Evolutionary conservation across 53 echinoderm and acorn worm genomes (phyloP).

Genomic region (Echinarachnius parma): DNA sequence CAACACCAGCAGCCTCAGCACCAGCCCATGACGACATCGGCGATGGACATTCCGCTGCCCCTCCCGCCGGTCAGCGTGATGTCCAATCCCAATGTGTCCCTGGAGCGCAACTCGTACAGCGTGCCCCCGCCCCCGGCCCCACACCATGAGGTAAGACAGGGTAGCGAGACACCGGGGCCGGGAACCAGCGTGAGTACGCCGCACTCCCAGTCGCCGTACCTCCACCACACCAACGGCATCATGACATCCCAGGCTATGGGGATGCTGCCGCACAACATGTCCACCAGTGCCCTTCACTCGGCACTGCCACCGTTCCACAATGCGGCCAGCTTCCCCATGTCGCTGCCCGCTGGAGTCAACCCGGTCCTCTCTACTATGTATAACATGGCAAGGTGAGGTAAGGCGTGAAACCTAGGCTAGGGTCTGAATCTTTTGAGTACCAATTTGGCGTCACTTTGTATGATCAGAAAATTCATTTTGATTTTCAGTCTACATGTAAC

Average conservation of each 20-base stretch:
- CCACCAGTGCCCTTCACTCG: constrained; percentile 25
- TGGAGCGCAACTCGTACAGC: constrained; percentile 41
- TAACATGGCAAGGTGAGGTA: constrained; percentile 41
- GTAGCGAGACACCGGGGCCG: constrained; percentile 40
- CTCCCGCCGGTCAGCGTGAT: constrained; percentile 37
- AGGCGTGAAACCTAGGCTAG: too few relatives aligned
- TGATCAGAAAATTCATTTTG: too few relatives aligned
- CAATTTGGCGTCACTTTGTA: too few relatives aligned
- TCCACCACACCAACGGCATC: constrained; percentile 26
- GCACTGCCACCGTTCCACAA: constrained; percentile 39
- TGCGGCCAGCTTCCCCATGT: constrained; percentile 22
- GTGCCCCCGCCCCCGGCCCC: constrained; percentile 38
- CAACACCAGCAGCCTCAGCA: background rate
- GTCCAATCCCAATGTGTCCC: constrained; percentile 25
- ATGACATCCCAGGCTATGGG: constrained; percentile 32
- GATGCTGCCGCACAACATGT: constrained; percentile 31
- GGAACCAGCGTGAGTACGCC: constrained; percentile 6
- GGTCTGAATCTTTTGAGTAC: too few relatives aligned
- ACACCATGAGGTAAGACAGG: constrained; percentile 35
- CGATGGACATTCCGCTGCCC: constrained; percentile 18
- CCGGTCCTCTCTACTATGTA: constrained; percentile 33
- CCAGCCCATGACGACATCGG: background rate
- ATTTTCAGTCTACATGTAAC: too few relatives aligned
- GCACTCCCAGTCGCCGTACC: background rate
- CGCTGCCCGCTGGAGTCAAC: constrained; percentile 28